Evolutionary conservation across 2,113 vertebrate species (phyloP).

Genomic region (Zeus faber): DNA sequence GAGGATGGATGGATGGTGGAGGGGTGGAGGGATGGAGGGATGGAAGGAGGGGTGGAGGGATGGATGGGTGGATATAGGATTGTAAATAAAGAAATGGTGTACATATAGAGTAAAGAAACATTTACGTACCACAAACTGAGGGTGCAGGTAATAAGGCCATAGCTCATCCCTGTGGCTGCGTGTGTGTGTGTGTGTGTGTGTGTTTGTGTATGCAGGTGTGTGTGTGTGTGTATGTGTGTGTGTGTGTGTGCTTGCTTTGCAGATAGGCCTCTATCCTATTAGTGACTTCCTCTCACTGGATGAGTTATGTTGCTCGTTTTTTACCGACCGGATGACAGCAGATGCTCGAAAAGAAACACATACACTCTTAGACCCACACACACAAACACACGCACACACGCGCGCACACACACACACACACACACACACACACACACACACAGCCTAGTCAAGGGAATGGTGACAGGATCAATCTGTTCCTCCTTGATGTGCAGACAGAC

Average conservation of each 20-base stretch:
- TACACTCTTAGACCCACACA: constrained; percentile 13
- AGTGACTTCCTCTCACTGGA: constrained; percentile 65
- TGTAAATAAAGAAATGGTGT: no score
- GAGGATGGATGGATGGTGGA: no score
- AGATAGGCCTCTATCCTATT: constrained; percentile 54
- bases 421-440: constrained; percentile 7
- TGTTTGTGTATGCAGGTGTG: background rate
- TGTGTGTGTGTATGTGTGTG: constrained; percentile 33
- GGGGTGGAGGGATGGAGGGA: no score
- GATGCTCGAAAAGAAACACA: constrained; percentile 48
- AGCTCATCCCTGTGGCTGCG: constrained; percentile 57
- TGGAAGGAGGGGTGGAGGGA: no score
- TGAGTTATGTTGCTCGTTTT: constrained; percentile 68
- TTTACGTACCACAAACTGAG: constrained; percentile 49
- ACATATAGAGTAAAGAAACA: constrained; percentile 41
- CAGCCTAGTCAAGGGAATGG: constrained; percentile 15
- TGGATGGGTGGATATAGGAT: no score
- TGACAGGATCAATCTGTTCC: constrained; percentile 47
- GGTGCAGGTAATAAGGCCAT: constrained; percentile 64
- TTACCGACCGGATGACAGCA: constrained; percentile 61
- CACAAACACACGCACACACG: constrained; percentile 21
- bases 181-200: constrained; percentile 17
- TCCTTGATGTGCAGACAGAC: constrained; percentile 39
- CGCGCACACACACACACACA: constrained; percentile 13
- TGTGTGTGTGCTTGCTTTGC: constrained; percentile 22